These are phyloP conservation scores for Vanacampus margaritifer DNA, from an alignment of 2,113 vertebrate species.

Conservation along the genomic window DNA sequence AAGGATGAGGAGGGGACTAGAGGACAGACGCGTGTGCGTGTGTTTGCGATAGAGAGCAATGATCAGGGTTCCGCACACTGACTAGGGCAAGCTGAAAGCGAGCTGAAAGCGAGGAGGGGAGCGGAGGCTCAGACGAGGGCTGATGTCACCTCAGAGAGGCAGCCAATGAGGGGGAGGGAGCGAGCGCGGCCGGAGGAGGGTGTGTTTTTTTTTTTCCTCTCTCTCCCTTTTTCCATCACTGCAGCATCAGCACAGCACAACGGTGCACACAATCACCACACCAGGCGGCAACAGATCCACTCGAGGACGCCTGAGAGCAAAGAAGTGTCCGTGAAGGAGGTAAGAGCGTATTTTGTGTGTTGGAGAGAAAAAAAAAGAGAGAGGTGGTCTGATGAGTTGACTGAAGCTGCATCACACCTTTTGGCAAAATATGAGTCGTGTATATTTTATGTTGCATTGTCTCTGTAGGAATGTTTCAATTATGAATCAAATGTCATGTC, in stretches of 20 bases:
- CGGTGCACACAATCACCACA: slow-evolving; percentile 71
- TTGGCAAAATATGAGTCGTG: slow-evolving; percentile 19
- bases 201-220: slow-evolving; percentile 57
- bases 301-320: slow-evolving; percentile 28
- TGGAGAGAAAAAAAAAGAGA: background rate
- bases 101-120: slow-evolving; percentile 36
- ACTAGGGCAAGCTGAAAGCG: slow-evolving; percentile 49
- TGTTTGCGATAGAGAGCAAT: slow-evolving; percentile 57
- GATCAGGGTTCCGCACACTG: slow-evolving; percentile 53
- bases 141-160: slow-evolving; percentile 71
- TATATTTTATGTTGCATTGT: slow-evolving; percentile 9
- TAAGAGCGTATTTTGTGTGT: slow-evolving; percentile 46
- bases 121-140: slow-evolving; percentile 64
- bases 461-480: background rate
- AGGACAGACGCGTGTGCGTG: slow-evolving; percentile 15
- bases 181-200: slow-evolving; percentile 65
- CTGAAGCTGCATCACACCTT: slow-evolving; percentile 45
- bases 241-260: slow-evolving; percentile 75
- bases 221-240: slow-evolving; percentile 72
- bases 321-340: slow-evolving; percentile 54
- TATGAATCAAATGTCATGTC: background rate
- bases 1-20: slow-evolving; percentile 18
- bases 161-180: slow-evolving; percentile 67
- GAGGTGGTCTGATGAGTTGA: slow-evolving; percentile 9
- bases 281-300: slow-evolving; percentile 51